These are phyloP conservation scores for Cataglyphis cursor DNA, from an alignment of 2,888 invertebrate genomes.

Conservation along the genomic window DNA sequence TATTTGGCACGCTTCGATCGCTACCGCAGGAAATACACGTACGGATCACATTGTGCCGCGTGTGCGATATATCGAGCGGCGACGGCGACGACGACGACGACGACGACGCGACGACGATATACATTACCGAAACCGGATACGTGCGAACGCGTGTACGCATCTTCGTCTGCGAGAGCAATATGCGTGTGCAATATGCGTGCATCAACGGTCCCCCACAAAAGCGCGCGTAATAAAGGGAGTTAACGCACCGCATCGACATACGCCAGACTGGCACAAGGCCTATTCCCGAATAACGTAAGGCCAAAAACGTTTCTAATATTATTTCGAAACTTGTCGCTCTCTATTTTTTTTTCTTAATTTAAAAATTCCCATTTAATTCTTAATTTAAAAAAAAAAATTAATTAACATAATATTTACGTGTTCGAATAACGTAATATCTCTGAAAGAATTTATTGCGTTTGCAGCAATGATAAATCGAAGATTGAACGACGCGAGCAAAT, in stretches of 20 bases:
- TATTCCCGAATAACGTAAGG: background rate
- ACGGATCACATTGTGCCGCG: slow-evolving; percentile 44
- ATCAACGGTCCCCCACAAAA: slow-evolving; percentile 13
- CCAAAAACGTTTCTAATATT: background rate
- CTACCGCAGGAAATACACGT: background rate
- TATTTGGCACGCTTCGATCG: slow-evolving; percentile 13
- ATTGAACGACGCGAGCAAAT: background rate
- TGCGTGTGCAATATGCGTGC: background rate
- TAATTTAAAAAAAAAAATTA: background rate
- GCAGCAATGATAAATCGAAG: background rate
- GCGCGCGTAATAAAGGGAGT: slow-evolving; percentile 32
- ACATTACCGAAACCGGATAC: slow-evolving; percentile 72
- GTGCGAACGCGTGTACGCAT: slow-evolving; percentile 65
- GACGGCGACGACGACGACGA: slow-evolving; percentile 40
- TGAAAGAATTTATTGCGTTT: background rate
- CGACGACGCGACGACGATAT: slow-evolving; percentile 54
- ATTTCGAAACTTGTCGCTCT: too few species aligned
- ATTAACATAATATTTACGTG: background rate
- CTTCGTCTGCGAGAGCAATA: slow-evolving; percentile 57
- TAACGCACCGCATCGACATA: slow-evolving; percentile 17
- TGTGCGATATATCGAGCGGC: slow-evolving; percentile 63
- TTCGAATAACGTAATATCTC: background rate
- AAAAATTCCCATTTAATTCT: background rate
- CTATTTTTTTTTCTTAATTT: background rate
- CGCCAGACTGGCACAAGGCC: background rate